Evolutionary conservation across 1,140 invertebrate genomes (phyloP).

Genomic region (Hydropsyche tenuis): DNA sequence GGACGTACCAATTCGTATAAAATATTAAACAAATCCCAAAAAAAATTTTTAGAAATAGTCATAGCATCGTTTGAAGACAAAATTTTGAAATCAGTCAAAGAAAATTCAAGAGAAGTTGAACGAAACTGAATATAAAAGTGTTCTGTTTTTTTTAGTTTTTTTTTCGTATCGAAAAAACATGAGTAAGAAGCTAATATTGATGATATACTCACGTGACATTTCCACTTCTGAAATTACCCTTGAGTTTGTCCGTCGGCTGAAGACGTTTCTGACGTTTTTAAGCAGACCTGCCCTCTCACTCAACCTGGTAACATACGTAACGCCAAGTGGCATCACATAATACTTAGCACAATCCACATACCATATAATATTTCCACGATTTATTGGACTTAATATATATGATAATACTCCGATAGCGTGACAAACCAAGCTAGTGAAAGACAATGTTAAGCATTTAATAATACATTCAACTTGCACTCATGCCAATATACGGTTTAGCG

Average conservation of each 20-base stretch:
- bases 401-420: background rate
- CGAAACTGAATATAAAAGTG: background rate
- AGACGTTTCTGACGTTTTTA: constrained; percentile 90
- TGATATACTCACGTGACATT: constrained; percentile 84
- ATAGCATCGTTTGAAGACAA: no score
- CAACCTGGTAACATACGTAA: constrained; percentile 70
- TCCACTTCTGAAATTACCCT: constrained; percentile 85
- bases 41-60: no score
- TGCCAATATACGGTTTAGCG: background rate
- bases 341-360: constrained; percentile 46
- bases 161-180: background rate
- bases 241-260: constrained; percentile 79
- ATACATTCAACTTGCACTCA: background rate
- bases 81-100: no score
- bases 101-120: background rate
- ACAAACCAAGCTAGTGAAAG: background rate
- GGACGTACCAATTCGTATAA: background rate
- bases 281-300: constrained; percentile 94
- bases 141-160: background rate
- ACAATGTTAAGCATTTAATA: background rate
- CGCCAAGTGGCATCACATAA: constrained; percentile 50
- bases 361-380: background rate
- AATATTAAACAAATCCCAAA: no score
- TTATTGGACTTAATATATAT: background rate
- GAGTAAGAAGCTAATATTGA: no score